phyloP scores from a whole-genome alignment of 2,888 invertebrate species.

The Bombyx huttoni region DNA sequence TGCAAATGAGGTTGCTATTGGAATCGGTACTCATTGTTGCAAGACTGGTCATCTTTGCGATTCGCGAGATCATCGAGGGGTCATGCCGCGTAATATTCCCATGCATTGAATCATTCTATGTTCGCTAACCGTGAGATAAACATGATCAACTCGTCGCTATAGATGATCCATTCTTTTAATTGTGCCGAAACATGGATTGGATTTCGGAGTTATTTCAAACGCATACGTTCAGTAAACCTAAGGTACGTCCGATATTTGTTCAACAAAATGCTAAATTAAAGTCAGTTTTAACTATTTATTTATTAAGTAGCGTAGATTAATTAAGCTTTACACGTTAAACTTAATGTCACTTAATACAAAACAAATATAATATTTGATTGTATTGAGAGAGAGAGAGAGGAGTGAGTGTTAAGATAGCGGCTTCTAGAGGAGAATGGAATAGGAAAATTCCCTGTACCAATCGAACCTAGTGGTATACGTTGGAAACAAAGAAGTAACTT shows the following conservation, averaged over 20 bases:
- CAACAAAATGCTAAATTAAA: background rate
- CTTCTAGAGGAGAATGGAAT: too few species aligned
- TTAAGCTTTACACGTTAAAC: too few species aligned
- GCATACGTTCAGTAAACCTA: conserved; percentile 44
- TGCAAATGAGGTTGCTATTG: conserved; percentile 45
- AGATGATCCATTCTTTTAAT: conserved; percentile 5
- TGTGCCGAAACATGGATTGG: conserved; percentile 55
- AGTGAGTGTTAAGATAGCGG: too few species aligned
- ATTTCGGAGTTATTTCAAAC: conserved; percentile 61
- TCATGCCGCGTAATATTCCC: conserved; percentile 55
- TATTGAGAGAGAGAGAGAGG: too few species aligned
- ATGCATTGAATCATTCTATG: conserved; percentile 46
- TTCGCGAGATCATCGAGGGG: conserved; percentile 59
- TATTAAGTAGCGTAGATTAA: too few species aligned
- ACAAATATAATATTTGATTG: too few species aligned
- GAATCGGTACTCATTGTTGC: conserved; percentile 32
- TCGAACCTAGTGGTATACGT: too few species aligned
- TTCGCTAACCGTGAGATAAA: conserved; percentile 46
- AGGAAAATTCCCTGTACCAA: too few species aligned
- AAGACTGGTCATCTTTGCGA: conserved; percentile 47
- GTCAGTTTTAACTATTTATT: too few species aligned
- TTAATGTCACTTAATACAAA: too few species aligned
- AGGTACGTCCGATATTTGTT: conserved; percentile 29
- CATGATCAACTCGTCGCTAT: conserved; percentile 18
- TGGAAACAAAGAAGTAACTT: too few species aligned